A percentile compares a stretch with the other conserved stretches of the same genome.
Conservation (phyloP, 2,888 invertebrate genomes). For the Apotomis betuletana region DNA sequence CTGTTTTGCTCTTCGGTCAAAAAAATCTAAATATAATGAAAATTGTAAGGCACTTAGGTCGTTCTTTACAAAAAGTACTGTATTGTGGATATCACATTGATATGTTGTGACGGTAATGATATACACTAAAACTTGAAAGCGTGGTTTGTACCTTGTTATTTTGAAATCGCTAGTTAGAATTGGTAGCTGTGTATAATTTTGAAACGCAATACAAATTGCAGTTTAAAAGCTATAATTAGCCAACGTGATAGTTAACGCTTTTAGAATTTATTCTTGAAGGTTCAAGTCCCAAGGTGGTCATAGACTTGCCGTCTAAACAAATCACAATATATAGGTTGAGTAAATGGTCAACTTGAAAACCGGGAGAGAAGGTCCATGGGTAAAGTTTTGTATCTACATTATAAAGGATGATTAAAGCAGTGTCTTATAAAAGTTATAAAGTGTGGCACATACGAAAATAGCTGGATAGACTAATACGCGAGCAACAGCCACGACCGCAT, state of each 20-base stretch:
- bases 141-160: slow-evolving; percentile 27
- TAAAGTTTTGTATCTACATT: too few species aligned
- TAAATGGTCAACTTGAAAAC: too few species aligned
- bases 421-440: too few species aligned
- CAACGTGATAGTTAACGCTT: neutral
- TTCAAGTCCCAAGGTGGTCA: too few species aligned
- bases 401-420: too few species aligned
- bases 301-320: too few species aligned
- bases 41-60: neutral
- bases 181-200: slow-evolving; percentile 15
- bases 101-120: slow-evolving; percentile 38
- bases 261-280: too few species aligned
- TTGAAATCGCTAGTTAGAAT: slow-evolving; percentile 14
- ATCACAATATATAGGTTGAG: too few species aligned
- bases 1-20: neutral
- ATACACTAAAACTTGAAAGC: slow-evolving; percentile 31
- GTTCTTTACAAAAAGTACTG: neutral
- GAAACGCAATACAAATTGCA: slow-evolving; percentile 16
- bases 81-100: slow-evolving; percentile 17
- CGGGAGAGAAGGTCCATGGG: too few species aligned
- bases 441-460: too few species aligned
- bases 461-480: too few species aligned
- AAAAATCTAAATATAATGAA: neutral
- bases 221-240: slow-evolving; percentile 14
- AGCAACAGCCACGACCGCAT: too few species aligned